Conservation (phyloP, 1,140 invertebrate species). For the Rhagoletis zephyria region DNA sequence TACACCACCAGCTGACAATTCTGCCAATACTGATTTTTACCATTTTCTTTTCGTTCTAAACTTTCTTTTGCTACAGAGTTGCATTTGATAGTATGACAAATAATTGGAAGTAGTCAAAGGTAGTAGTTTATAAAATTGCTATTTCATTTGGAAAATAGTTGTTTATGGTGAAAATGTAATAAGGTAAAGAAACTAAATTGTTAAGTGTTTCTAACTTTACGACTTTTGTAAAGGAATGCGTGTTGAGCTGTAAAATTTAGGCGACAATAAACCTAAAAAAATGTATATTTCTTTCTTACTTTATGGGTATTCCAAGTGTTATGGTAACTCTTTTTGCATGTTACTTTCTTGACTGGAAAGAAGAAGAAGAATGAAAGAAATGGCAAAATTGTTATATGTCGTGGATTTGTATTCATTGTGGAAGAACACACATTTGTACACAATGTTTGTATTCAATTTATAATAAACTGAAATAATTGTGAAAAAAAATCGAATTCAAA, state of each 20-base stretch:
- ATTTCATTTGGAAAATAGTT: too few relatives aligned
- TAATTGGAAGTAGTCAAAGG: not conserved
- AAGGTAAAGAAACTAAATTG: too few relatives aligned
- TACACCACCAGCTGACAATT: slow-evolving; percentile 48
- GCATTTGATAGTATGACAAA: not conserved
- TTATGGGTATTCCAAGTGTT: not conserved
- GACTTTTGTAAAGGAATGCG: too few relatives aligned
- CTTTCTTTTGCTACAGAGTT: not conserved
- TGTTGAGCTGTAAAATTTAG: too few relatives aligned
- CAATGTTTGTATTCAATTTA: slow-evolving; percentile 21
- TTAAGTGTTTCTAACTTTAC: too few relatives aligned
- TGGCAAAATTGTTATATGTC: not conserved
- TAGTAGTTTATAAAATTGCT: not conserved
- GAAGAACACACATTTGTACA: too few relatives aligned
- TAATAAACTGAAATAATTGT: not conserved
- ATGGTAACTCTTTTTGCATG: not conserved
- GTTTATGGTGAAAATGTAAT: too few relatives aligned
- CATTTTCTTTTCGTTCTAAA: not conserved
- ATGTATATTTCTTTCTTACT: too few relatives aligned
- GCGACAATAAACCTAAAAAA: too few relatives aligned
- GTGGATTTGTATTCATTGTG: slow-evolving; percentile 23
- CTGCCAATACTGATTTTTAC: slow-evolving; percentile 21
- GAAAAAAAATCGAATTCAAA: not conserved
- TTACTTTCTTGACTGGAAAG: not conserved
- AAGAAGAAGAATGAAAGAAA: not conserved